A percentile compares a stretch with the other conserved stretches of the same genome.
Evolutionary conservation across 2,113 vertebrate genomes (phyloP).

Genomic region (Pipa parva): DNA sequence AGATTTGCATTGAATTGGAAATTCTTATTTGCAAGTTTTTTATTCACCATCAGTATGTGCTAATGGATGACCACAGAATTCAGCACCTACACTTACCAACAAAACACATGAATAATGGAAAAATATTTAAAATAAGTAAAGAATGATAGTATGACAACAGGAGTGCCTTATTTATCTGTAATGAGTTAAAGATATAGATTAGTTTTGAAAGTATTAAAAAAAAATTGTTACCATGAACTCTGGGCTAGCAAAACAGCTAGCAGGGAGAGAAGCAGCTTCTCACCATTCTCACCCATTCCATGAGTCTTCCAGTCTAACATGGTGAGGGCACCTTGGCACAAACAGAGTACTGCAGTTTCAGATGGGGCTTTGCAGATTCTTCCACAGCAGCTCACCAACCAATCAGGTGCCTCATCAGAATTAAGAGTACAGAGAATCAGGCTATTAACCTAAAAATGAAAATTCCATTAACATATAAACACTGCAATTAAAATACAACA

Average conservation of each 20-base stretch:
- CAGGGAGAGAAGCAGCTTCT: slow-evolving; percentile 72
- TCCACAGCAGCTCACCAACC: slow-evolving; percentile 68
- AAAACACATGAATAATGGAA: no score
- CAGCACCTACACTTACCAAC: no score
- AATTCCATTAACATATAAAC: no score
- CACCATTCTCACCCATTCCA: slow-evolving; percentile 61
- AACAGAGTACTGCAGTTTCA: slow-evolving; percentile 64
- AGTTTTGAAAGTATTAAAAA: slow-evolving; percentile 9
- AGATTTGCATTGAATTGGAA: no score
- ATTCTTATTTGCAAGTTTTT: no score
- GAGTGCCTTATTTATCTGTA: no score
- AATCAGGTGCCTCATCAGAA: slow-evolving; percentile 54
- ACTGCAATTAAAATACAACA: no score
- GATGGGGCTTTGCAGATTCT: slow-evolving; percentile 55
- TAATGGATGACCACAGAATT: no score
- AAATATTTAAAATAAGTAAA: no score
- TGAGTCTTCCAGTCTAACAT: slow-evolving; percentile 83
- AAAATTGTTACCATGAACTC: slow-evolving; percentile 72
- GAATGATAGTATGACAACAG: no score
- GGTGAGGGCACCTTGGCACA: slow-evolving; percentile 87
- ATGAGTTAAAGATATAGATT: no score
- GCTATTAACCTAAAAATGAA: slow-evolving; percentile 66
- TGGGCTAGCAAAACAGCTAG: slow-evolving; percentile 71
- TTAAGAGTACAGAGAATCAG: slow-evolving; percentile 61
- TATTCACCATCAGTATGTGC: no score